Evolutionary conservation across 2,797 vertebrate species (phyloP).

Genomic region (Artibeus lituratus): DNA sequence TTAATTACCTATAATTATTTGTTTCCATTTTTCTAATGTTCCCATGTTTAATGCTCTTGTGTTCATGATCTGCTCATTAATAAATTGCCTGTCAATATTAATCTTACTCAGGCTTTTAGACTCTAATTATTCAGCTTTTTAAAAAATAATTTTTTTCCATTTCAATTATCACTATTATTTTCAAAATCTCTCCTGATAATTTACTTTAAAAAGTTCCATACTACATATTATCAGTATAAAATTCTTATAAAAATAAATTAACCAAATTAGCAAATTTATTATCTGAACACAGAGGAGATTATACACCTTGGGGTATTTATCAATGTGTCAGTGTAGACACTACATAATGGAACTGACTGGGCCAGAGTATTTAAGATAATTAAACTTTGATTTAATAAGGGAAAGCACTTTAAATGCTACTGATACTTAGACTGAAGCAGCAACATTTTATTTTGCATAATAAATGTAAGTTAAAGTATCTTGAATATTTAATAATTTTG

Average conservation of each 20-base stretch:
- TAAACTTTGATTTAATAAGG: conserved; percentile 56
- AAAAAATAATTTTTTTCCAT: not conserved
- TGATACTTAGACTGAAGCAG: not conserved
- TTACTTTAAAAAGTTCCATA: conserved; percentile 32
- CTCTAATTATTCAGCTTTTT: not conserved
- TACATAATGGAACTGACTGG: not conserved
- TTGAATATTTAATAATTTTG: not conserved
- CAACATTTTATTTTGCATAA: not conserved
- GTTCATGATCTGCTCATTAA: not conserved
- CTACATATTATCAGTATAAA: conserved; percentile 54
- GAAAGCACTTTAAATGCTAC: not conserved
- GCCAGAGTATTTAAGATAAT: not conserved
- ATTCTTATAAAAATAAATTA: conserved; percentile 39
- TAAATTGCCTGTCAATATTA: not conserved
- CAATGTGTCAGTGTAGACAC: not conserved
- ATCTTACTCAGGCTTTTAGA: not conserved
- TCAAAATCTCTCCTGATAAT: conserved; percentile 33
- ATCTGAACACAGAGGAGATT: conserved; percentile 1
- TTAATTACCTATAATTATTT: not conserved
- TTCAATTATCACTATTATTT: conserved; percentile 48
- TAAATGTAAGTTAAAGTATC: not conserved
- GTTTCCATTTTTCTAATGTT: not conserved
- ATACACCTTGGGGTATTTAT: conserved; percentile 6
- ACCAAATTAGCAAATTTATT: conserved; percentile 31
- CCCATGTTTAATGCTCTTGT: not conserved